These are phyloP conservation scores for Labeo catla DNA, from an alignment of 2,113 vertebrate genomes.

Conservation along the genomic window DNA sequence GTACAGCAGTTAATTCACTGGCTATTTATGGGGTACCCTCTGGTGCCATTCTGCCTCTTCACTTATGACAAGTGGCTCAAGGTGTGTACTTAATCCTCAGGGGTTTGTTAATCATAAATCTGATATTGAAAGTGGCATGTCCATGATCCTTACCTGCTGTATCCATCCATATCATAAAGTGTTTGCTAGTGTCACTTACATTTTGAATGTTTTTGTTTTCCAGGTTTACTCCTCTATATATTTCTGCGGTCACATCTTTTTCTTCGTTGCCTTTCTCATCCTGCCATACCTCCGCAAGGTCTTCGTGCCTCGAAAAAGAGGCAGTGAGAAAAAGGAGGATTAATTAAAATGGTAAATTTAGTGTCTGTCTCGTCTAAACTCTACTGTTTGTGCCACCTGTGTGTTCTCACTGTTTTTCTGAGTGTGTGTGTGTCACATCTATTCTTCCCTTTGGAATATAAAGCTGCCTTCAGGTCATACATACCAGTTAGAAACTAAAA, in stretches of 20 bases:
- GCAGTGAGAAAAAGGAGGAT: constrained; percentile 64
- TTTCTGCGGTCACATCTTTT: constrained; percentile 89
- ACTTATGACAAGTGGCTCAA: constrained; percentile 95
- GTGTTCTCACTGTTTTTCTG: constrained; percentile 17
- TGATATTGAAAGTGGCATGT: neutral
- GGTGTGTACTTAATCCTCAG: constrained; percentile 69
- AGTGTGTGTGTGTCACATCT: neutral
- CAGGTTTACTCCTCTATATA: constrained; percentile 94
- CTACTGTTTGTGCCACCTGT: constrained; percentile 15
- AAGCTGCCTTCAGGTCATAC: neutral
- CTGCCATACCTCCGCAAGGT: constrained; percentile 85
- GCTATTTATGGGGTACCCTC: constrained; percentile 96
- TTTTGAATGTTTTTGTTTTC: constrained; percentile 51
- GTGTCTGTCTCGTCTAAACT: neutral
- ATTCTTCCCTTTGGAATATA: neutral
- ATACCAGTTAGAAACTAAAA: neutral
- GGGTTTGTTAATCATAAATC: neutral
- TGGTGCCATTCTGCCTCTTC: constrained; percentile 94
- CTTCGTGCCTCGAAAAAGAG: constrained; percentile 85
- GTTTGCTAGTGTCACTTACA: neutral
- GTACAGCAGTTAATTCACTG: constrained; percentile 90
- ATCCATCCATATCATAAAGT: neutral
- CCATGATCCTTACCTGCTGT: neutral
- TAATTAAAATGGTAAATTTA: constrained; percentile 67
- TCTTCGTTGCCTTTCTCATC: constrained; percentile 79